Evolutionary conservation across 2,797 vertebrate species (phyloP).

Genomic region (Pachyuromys duprasi): DNA sequence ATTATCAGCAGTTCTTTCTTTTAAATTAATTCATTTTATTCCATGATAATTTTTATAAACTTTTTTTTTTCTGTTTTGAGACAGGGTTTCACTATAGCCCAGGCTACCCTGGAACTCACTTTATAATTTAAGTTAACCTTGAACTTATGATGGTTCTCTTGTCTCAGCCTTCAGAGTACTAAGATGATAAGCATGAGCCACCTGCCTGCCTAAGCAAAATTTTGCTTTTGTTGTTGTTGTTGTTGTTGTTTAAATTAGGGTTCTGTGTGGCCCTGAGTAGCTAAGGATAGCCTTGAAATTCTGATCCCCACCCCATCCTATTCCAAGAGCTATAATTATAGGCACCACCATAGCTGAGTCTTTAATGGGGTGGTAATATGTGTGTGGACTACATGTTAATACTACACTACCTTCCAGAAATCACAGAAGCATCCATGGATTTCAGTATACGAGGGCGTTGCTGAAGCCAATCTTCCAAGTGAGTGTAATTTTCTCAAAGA

Average conservation of each 20-base stretch:
- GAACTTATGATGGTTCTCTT: neutral
- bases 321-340: neutral
- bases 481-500: neutral
- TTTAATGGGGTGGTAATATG: neutral
- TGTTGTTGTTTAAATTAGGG: neutral
- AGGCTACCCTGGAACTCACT: neutral
- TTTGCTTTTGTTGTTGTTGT: neutral
- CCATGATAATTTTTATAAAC: neutral
- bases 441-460: neutral
- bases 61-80: neutral
- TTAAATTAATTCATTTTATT: neutral
- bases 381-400: neutral
- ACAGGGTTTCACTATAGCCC: no score
- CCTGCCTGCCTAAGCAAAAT: neutral
- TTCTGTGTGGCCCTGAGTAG: neutral
- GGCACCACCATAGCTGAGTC: neutral
- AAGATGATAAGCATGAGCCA: neutral
- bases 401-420: neutral
- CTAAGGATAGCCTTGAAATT: neutral
- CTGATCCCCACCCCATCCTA: neutral
- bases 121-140: neutral
- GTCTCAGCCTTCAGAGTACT: neutral
- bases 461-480: neutral
- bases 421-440: neutral
- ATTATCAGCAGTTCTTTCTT: neutral